Base-by-base conservation (phyloP, 2,113 vertebrate genomes). In the Psammodynastes pulverulentus region DNA sequence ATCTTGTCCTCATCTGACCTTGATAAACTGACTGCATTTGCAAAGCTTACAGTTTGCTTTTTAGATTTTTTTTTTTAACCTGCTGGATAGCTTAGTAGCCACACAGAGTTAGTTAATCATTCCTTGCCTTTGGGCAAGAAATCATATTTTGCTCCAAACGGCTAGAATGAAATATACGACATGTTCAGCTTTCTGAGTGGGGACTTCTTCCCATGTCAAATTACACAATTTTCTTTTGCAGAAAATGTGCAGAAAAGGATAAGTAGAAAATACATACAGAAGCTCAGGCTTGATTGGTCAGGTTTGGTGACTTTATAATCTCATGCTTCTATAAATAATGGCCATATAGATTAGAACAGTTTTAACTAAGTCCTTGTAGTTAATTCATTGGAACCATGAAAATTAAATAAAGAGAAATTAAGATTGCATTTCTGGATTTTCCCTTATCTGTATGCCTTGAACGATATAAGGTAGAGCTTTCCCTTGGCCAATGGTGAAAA, bases 1-100 rank as follows among this genome's bases (percentile, higher is more conserved):
- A 90, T 93, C 90, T 94, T 93, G 95, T 96, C 96, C 95, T 97
- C 96, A 96, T 92, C 91, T 96, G 97, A 97, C 97, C 97, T 97
- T 97, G 96, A 96, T 96, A 95, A 96, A 95, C 93, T 95, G 94
- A 96, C 96, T 96, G 92, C 93, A 95, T 95, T 96, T 96, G 93
- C 91, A 96, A 95, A 96, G 79, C 89, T 94, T 94, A 92, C 94
- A 95, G 96, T 96, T 97, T 94, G 93, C 94, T 97, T 90, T 94
- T 95, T 95, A 96, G 89, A 94, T 90, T 94, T 79, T 87, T 96
- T 97, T 96, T 24, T 12, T n/a, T n/a, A n/a, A 49, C 95, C 96
- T 95, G 93, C 94, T 97, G 95, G 96, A 89, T 96, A 96, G 96
- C 95, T 93, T 96, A 97, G 92, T 92, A 93, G 92, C 94, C 95